Base-by-base conservation (phyloP, 2,797 vertebrate genomes). In the Danio choprae region DNA sequence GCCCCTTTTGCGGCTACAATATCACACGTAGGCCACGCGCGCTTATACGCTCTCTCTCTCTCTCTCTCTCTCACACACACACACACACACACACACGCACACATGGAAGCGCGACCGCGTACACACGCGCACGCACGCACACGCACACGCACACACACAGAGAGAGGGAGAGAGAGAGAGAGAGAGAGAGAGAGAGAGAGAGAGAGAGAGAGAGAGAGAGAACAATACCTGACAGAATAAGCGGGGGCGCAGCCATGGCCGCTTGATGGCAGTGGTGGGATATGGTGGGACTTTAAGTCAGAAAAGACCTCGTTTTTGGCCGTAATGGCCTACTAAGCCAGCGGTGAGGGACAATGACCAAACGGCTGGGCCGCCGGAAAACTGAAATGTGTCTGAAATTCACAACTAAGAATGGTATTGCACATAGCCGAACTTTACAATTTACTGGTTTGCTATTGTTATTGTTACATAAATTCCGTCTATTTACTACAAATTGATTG, bases 181-280 rank as follows among this genome's bases (percentile, higher is more conserved):
- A 29, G 29, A 29, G 29, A 29, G 29, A 29, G 29, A 29, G 29
- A 29, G 29, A 29, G n/a, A n/a, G n/a, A n/a, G n/a, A n/a, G n/a
- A n/a, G n/a, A n/a, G n/a, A n/a, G n/a, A n/a, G n/a, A n/a, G n/a
- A n/a, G n/a, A n/a, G n/a, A n/a, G n/a, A n/a, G n/a, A n/a, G 59
- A 7, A 46, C 83, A 82, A 13, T 11, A 51, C 53, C 48, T 46
- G 18, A 40, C 4, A 3, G 18, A 53, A 36, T 20, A 53, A 59
- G 38, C 56, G 56, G 82, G 79, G 50, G 51, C 62, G 41, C 77
- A 18, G 22, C 43, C 38, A 69, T 69, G 70, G 81, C 92, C 94
- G 90, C 94, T 92, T 87, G 93, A 92, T 91, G 93, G 93, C 93
- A 93, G 92, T 95, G 89, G 89, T 92, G 92, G 84, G 92, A 89